A percentile compares a stretch with the other conserved stretches of the same genome.
These are phyloP conservation scores for Bos javanicus DNA, from an alignment of 2,113 vertebrate species.

Conservation along the genomic window DNA sequence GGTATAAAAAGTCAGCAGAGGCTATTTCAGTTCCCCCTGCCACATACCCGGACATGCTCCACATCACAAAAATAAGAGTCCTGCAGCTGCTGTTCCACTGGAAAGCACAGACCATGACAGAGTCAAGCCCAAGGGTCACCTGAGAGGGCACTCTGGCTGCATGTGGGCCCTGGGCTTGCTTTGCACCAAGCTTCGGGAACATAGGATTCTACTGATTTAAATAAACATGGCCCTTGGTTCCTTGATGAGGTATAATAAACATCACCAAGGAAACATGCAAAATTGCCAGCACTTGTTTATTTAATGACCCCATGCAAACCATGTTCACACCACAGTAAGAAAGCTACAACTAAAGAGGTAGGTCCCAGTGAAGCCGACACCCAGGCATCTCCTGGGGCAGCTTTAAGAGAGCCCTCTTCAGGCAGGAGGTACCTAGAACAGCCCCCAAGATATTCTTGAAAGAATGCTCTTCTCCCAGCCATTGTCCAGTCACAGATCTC, in stretches of 20 bases:
- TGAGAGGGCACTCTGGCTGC: not conserved
- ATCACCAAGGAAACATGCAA: conserved; percentile 53
- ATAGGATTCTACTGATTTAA: conserved; percentile 32
- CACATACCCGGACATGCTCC: conserved; percentile 60
- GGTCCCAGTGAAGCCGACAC: not conserved
- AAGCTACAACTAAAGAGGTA: not conserved
- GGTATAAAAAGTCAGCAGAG: conserved; percentile 73
- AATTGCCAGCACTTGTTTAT: conserved; percentile 42
- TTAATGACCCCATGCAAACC: conserved; percentile 45
- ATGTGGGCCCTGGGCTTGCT: not conserved
- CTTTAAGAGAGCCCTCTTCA: not conserved
- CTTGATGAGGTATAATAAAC: conserved; percentile 25
- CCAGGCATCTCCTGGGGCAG: not conserved
- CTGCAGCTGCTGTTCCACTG: conserved; percentile 73
- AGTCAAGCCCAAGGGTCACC: not conserved
- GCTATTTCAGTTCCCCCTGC: conserved; percentile 80
- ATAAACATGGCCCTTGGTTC: not conserved
- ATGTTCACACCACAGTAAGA: not conserved
- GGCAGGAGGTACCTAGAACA: not conserved
- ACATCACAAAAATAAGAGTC: conserved; percentile 79
- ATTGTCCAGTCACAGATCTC: not conserved
- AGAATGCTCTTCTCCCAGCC: not conserved
- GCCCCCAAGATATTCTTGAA: not conserved
- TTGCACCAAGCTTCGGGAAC: not conserved
- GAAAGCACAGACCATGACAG: conserved; percentile 36